phyloP scores from a whole-genome alignment of 2,797 vertebrate genomes.

The Acrocephalus scirpaceus region DNA sequence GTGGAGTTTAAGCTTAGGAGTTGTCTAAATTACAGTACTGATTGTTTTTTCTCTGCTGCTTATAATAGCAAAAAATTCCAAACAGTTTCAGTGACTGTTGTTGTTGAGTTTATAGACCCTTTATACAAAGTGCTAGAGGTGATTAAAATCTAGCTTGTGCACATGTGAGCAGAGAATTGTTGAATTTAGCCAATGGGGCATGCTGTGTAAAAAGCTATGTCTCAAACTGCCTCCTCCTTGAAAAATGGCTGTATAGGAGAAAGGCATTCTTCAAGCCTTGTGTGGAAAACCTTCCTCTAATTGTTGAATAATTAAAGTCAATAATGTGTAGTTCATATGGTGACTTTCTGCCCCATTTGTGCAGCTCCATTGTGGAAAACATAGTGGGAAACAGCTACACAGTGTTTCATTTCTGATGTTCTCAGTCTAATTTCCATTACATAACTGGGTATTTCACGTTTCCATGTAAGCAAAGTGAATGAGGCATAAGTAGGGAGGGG shows the following conservation, averaged over 20 bases:
- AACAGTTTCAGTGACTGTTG: background rate
- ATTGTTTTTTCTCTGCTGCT: background rate
- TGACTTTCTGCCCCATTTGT: constrained; percentile 28
- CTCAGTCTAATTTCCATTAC: background rate
- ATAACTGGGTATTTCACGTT: background rate
- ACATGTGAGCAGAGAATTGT: background rate
- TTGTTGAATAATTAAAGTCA: background rate
- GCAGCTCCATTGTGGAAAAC: background rate
- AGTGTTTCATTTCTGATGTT: background rate
- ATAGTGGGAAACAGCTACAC: background rate
- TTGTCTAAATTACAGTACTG: background rate
- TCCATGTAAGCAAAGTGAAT: background rate
- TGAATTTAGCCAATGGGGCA: background rate
- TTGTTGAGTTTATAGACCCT: background rate
- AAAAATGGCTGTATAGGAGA: background rate
- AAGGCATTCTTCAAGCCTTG: background rate
- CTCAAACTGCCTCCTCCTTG: background rate
- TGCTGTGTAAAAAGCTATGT: background rate
- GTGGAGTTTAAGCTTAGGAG: background rate
- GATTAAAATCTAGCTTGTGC: background rate
- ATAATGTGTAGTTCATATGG: background rate
- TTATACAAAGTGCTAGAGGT: background rate
- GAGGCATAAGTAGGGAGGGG: background rate
- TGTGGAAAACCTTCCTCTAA: background rate
- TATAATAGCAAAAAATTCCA: background rate